Base-by-base conservation (phyloP, 2,113 vertebrate genomes). In the Phyllopteryx taeniolatus region DNA sequence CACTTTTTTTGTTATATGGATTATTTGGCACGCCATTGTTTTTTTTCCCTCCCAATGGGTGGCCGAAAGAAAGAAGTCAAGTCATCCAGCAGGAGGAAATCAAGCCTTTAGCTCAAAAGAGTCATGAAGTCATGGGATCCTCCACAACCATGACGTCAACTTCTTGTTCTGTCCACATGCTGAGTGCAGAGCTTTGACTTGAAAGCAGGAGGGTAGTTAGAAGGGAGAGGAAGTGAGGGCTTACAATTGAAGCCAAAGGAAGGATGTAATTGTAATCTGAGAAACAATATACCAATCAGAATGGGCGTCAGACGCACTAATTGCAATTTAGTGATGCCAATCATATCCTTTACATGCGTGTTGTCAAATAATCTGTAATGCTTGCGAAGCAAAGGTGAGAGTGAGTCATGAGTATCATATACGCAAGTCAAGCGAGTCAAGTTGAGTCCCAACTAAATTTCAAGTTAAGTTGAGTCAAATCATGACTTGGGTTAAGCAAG, bases 141-240 rank as follows among this genome's bases (percentile, higher is more conserved):
- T 67, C 17, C 73, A 62, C 75, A 81, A 86, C 70, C 77, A 70
- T 83, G 81, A 71, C 81, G 76, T 91, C 89, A 91, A 78, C 72
- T 82, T 66, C 80, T 68, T 43, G 78, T 65, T 77, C 81, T 87
- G 78, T 90, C 85, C 87, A 90, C 88, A 92, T 90, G 88, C 88
- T 82, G 85, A 88, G 73, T 73, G 77, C 39, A 67, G 72, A 76
- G 78, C 77, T 88, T 91, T 89, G 71, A 62, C 67, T 91, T 87
- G 80, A 83, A 78, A 82, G 4, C 27, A 79, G 80, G 72, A 31
- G 47, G 14, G 4, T 49, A 5, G 8, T 54, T 54, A 17, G 20
- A 54, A n/a, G 31, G 35, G 27, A 44, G 54, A 42, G 60, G 47
- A 51, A 10, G 33, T 59, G 35, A 59, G 9, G 33, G 76, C 11